Percentiles rank a stretch among this genome's conserved stretches.
phyloP scores from a whole-genome alignment of 2,113 vertebrate genomes.

The Zosterops pallidus region DNA sequence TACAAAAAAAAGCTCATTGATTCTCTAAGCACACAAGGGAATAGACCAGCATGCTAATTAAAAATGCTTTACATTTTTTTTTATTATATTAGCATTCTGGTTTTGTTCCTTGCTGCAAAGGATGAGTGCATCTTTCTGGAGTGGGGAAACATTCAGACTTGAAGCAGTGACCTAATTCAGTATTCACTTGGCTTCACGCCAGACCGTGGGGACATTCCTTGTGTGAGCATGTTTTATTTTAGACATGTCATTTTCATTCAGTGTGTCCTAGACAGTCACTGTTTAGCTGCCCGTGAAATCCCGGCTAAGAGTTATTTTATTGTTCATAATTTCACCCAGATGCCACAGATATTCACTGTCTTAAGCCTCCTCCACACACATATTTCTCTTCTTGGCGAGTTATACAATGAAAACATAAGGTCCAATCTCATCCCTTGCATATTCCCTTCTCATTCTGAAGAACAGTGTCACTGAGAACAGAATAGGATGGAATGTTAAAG shows the following conservation, averaged over 20 bases:
- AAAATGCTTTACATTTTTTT: not conserved
- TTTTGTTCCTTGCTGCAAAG: not conserved
- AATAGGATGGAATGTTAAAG: not conserved
- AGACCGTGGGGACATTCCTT: not conserved
- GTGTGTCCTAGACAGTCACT: not conserved
- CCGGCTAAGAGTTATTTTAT: not conserved
- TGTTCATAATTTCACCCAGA: constrained; percentile 24
- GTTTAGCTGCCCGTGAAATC: not conserved
- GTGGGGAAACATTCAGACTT: not conserved
- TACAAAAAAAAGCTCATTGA: constrained; percentile 18
- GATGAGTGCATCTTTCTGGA: not conserved
- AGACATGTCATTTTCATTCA: not conserved
- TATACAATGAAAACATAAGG: not conserved
- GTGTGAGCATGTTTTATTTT: not conserved
- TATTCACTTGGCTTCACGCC: not conserved
- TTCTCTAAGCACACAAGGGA: constrained; percentile 12
- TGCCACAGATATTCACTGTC: not conserved
- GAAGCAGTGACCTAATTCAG: not conserved
- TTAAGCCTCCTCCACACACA: not conserved
- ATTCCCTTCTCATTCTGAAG: not conserved
- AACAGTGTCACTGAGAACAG: not conserved
- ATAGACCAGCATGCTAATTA: constrained; percentile 1
- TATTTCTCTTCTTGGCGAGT: not conserved
- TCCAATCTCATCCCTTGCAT: not conserved
- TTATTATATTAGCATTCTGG: not conserved